Percentiles rank a stretch among this genome's conserved stretches.
Evolutionary conservation across 2,113 vertebrate species (phyloP).

Genomic region (Calypte anna): DNA sequence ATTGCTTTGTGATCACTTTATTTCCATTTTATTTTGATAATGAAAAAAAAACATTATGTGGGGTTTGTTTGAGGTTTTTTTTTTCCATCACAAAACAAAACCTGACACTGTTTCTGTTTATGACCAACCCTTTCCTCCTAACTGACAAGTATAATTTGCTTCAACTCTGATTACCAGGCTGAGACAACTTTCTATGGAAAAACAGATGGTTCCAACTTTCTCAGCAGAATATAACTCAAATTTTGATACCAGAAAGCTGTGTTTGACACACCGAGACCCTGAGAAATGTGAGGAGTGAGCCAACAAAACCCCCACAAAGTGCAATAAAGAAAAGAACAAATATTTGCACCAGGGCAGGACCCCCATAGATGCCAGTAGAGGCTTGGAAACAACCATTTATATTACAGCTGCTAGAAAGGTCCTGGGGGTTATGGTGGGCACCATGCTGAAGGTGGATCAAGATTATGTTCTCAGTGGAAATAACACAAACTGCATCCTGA

Average conservation of each 20-base stretch:
- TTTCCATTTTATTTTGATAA: slow-evolving; percentile 7
- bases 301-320: neutral
- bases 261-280: neutral
- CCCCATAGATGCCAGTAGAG: accelerated
- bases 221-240: neutral
- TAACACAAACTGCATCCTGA: neutral
- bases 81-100: neutral
- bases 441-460: neutral
- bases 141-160: neutral
- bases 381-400: neutral
- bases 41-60: neutral
- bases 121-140: neutral
- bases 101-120: neutral
- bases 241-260: neutral
- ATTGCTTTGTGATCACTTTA: slow-evolving; percentile 1
- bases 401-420: neutral
- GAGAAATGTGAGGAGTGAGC: neutral
- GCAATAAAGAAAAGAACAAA: neutral
- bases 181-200: neutral
- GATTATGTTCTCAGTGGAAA: neutral
- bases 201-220: neutral
- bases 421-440: neutral
- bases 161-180: neutral
- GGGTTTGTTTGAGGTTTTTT: neutral
- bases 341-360: neutral